Conservation (phyloP, 2,888 invertebrate species). For the Eupithecia inturbata region DNA sequence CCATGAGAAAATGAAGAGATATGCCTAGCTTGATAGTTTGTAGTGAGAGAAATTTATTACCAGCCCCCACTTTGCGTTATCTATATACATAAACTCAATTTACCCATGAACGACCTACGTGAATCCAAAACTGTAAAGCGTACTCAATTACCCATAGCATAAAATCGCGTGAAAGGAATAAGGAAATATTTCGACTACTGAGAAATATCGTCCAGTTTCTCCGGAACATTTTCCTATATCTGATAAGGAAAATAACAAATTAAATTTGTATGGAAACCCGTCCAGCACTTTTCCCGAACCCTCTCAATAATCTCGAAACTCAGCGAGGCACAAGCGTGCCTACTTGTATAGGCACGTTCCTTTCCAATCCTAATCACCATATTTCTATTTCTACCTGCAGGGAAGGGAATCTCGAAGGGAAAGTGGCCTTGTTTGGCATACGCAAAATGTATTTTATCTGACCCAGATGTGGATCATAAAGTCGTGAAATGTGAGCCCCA, state of each 20-base stretch:
- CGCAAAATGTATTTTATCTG: constrained; percentile 54
- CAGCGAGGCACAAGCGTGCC: constrained; percentile 46
- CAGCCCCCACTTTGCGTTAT: not conserved
- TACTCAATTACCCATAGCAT: not conserved
- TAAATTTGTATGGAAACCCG: constrained; percentile 39
- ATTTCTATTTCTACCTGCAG: constrained; percentile 50
- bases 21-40: not conserved
- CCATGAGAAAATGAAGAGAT: not conserved
- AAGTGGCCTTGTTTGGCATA: constrained; percentile 53
- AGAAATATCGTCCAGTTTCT: constrained; percentile 20
- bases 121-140: not conserved
- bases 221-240: constrained; percentile 31
- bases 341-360: constrained; percentile 48
- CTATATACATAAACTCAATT: not conserved
- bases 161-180: constrained; percentile 8
- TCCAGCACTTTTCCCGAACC: constrained; percentile 40
- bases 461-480: constrained; percentile 52
- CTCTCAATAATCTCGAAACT: constrained; percentile 48
- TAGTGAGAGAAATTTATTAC: not conserved
- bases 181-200: constrained; percentile 3
- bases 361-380: constrained; percentile 54
- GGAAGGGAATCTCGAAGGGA: constrained; percentile 45
- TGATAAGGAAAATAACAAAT: constrained; percentile 43
- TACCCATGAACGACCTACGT: not conserved
- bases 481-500: constrained; percentile 46